phyloP scores from a whole-genome alignment of 92 coral and sea anemone genomes.

The Umimayanthus kanabou region DNA sequence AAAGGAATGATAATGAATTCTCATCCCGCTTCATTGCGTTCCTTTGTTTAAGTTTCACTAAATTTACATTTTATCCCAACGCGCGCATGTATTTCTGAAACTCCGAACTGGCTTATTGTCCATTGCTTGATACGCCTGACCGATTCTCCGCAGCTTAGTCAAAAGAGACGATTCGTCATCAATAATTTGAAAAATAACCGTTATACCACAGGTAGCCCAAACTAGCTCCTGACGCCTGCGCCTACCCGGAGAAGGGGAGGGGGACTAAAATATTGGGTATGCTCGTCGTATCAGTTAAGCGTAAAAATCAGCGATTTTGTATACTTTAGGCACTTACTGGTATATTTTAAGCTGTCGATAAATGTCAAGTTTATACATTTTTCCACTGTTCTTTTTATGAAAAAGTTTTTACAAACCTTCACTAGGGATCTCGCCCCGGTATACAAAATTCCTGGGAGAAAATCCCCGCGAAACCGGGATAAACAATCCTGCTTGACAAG shows the following conservation, averaged over 20 bases:
- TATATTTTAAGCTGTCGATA: constrained; percentile 3
- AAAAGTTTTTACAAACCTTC: background rate
- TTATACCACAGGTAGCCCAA: constrained; percentile 24
- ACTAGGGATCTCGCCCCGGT: too few relatives aligned
- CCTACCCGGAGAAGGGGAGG: constrained; percentile 23
- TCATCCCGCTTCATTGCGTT: too few relatives aligned
- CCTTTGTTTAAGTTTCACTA: too few relatives aligned
- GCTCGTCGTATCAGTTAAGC: constrained; percentile 7
- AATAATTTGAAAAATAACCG: constrained; percentile 16
- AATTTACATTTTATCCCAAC: too few relatives aligned
- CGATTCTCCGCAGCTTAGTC: constrained; percentile 6
- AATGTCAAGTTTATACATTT: constrained; percentile 7
- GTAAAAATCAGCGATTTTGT: constrained; percentile 1
- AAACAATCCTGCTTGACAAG: too few relatives aligned
- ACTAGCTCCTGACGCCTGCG: constrained; percentile 7
- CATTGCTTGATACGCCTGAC: too few relatives aligned
- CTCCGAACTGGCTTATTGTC: too few relatives aligned
- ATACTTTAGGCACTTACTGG: constrained; percentile 3
- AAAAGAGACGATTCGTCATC: constrained; percentile 23
- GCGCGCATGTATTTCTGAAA: too few relatives aligned
- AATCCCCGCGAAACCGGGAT: too few relatives aligned
- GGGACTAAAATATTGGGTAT: constrained; percentile 18
- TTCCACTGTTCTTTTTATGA: background rate
- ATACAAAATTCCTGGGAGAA: too few relatives aligned
- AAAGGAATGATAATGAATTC: too few relatives aligned